phyloP scores from a whole-genome alignment of 2,797 vertebrate genomes.

The Sylvilagus floridanus region DNA sequence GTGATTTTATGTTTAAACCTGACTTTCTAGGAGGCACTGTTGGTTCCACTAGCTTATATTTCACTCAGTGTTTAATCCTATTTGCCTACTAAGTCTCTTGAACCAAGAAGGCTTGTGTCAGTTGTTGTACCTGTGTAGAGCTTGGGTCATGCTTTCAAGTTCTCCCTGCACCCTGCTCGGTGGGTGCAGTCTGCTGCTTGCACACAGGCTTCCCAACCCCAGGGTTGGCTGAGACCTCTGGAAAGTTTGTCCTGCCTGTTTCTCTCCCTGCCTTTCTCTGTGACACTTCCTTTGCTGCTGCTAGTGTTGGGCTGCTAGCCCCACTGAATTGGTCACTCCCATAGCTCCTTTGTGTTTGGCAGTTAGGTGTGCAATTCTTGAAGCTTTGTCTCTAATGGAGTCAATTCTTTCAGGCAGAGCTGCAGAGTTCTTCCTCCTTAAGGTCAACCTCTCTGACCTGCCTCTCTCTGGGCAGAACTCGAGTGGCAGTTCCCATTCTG shows the following conservation, averaged over 20 bases:
- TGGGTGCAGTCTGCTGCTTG: neutral
- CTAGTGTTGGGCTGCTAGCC: neutral
- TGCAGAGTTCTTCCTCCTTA: neutral
- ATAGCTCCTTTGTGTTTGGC: neutral
- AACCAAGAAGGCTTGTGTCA: neutral
- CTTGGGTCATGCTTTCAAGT: neutral
- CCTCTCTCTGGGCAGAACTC: neutral
- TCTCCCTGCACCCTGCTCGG: neutral
- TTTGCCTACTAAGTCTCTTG: neutral
- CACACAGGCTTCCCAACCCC: neutral
- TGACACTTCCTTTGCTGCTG: neutral
- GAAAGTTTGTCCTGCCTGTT: neutral
- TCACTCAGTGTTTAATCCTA: neutral
- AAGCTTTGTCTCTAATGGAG: neutral
- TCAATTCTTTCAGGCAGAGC: neutral
- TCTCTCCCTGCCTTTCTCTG: neutral
- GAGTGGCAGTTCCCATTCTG: neutral
- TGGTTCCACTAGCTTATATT: neutral
- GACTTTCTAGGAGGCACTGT: neutral
- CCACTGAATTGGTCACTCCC: neutral
- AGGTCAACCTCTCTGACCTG: neutral
- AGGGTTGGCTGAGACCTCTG: neutral
- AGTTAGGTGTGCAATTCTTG: neutral
- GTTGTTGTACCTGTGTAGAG: neutral
- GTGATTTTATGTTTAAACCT: neutral